Conservation (phyloP, 2,888 invertebrate genomes). For the Eupelmus urozonus region DNA sequence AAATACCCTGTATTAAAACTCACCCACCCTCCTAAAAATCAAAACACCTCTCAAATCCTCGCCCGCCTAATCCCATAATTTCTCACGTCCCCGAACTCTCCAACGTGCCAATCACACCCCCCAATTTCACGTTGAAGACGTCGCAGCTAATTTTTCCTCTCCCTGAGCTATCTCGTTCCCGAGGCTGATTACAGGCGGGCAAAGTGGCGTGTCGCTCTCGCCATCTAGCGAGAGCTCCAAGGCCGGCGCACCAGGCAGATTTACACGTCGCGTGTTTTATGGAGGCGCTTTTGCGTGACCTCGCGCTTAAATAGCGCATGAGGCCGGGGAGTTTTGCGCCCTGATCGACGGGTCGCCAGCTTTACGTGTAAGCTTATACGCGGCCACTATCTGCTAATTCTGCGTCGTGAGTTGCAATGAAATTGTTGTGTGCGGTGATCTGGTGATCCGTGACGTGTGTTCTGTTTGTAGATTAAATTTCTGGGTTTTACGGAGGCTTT, state of each 20-base stretch:
- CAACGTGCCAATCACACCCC: conserved; percentile 8
- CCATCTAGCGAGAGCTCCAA: conserved; percentile 43
- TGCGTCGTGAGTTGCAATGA: no score
- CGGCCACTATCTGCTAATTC: no score
- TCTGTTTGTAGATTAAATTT: no score
- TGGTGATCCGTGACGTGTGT: no score
- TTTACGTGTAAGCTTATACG: no score
- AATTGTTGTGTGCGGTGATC: no score
- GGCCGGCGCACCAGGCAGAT: conserved; percentile 54
- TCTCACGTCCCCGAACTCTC: no score
- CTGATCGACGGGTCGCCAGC: conserved; percentile 10
- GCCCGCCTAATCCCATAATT: no score
- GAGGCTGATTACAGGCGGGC: background rate
- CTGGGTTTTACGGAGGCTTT: no score
- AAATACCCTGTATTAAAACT: no score
- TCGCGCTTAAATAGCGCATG: conserved; percentile 63
- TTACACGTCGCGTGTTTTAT: conserved; percentile 65
- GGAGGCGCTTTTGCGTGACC: conserved; percentile 71
- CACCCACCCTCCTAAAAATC: no score
- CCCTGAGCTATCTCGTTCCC: background rate
- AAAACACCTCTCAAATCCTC: no score
- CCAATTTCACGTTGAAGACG: conserved; percentile 3
- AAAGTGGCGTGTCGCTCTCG: background rate
- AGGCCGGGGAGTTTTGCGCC: conserved; percentile 24
- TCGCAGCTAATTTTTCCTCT: conserved; percentile 5